Percentiles rank a stretch among this genome's conserved stretches.
Evolutionary conservation across 2,113 vertebrate species (phyloP).

Genomic region (Sebastes fasciatus): DNA sequence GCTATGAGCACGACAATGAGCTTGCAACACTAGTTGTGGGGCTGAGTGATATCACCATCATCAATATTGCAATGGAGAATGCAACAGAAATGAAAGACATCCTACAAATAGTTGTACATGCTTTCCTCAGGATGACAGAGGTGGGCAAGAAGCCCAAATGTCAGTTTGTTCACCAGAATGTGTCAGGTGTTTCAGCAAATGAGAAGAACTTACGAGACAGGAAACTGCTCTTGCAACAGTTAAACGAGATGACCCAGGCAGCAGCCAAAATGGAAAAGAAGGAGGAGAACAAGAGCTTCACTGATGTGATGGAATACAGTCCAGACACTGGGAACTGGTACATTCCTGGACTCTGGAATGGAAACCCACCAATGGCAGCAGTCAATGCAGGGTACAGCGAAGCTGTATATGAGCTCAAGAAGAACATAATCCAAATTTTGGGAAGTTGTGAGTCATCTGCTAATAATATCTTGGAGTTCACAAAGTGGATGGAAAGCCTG

Average conservation of each 20-base stretch:
- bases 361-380: conserved; percentile 81
- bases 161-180: conserved; percentile 87
- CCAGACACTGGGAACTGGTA: conserved; percentile 75
- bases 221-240: conserved; percentile 75
- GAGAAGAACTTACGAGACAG: conserved; percentile 82
- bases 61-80: conserved; percentile 83
- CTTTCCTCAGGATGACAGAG: conserved; percentile 78
- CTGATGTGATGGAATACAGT: conserved; percentile 79
- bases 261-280: conserved; percentile 82
- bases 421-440: conserved; percentile 59
- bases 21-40: conserved; percentile 85
- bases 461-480: conserved; percentile 61
- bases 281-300: conserved; percentile 66
- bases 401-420: conserved; percentile 77
- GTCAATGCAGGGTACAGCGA: conserved; percentile 78
- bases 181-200: conserved; percentile 78
- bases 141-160: conserved; percentile 83
- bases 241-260: conserved; percentile 79
- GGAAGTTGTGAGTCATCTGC: conserved; percentile 12
- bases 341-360: conserved; percentile 81
- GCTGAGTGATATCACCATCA: conserved; percentile 84
- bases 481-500: conserved; percentile 71
- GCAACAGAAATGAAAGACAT: conserved; percentile 77
- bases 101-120: conserved; percentile 77
- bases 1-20: too few relatives aligned